Evolutionary conservation across 2,888 invertebrate species (phyloP), one percentile per base, ranked within the genome.

Genomic region (Stenodema calcarata): DNA sequence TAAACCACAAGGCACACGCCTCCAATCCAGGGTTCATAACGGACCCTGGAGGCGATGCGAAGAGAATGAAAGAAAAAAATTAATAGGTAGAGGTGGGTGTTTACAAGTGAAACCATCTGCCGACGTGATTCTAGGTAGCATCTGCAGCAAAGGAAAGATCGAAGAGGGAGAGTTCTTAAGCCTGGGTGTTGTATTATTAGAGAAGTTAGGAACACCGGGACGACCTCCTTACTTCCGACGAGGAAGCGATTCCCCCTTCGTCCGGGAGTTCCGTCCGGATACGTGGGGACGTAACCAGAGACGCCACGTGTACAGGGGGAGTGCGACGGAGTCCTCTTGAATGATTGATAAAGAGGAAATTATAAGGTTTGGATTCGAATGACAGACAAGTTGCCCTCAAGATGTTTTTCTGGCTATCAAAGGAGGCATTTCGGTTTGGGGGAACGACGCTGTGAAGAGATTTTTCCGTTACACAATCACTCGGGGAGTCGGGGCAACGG

Each of bases 101-200:
- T 84, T 84, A 84, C 84, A 84, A 84, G 84, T 84, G 84, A 84
- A 84, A 84, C 84, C 84, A 84, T 84, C 84, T 84, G 84, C 84
- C 84, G 84, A 75, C 84, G 84, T 84, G 84, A 84, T 84, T 84
- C 84, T 84, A 42, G 84, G 84, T 84, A 84, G 84, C 84, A 84
- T 84, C 84, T 84, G 84, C 84, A 69, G 69, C 41, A 35, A 30
- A 35, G 14, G 76, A n/a, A 4, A 44, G 80, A 28, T 50, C 30
- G 41, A 35, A 75, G 84, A 44, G 18, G 42, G 75, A 44, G 73
- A 23, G 54, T 12, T 82, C 30, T 35, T 23, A 54, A 84, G 44
- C 73, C 84, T 47, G 73, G 84, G 84, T 84, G 84, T 84, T 73
- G 84, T 84, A 84, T 84, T 84, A 84, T 84, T 84, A 84, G 62